Conservation (phyloP, 1,140 invertebrate genomes). For the Capitella teleta region DNA sequence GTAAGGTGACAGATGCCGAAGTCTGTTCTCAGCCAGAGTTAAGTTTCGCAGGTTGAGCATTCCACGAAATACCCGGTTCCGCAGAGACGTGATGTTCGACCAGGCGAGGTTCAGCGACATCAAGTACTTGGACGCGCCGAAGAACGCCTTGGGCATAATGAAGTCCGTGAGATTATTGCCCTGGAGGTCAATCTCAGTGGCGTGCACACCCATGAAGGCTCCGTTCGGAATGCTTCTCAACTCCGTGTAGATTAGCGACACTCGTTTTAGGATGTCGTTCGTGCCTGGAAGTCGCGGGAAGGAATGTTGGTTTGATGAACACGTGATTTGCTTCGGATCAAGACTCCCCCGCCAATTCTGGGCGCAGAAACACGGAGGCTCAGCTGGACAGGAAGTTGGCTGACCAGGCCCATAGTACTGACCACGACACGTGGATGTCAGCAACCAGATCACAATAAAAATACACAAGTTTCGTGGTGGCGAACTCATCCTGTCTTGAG, state of each 20-base stretch:
- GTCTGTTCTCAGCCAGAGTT: constrained; percentile 9
- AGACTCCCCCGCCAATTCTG: too few relatives aligned
- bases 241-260: constrained; percentile 8
- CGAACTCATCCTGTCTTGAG: too few relatives aligned
- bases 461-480: too few relatives aligned
- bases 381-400: too few relatives aligned
- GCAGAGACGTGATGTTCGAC: constrained; percentile 10
- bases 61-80: constrained; percentile 2
- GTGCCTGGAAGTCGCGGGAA: too few relatives aligned
- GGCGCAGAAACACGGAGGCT: too few relatives aligned
- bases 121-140: not conserved
- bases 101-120: constrained; percentile 11
- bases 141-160: constrained; percentile 4
- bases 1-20: not conserved
- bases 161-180: constrained; percentile 10
- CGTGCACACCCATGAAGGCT: constrained; percentile 3
- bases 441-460: too few relatives aligned
- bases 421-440: too few relatives aligned
- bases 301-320: too few relatives aligned
- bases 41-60: constrained; percentile 9
- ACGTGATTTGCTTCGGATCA: too few relatives aligned
- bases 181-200: constrained; percentile 8
- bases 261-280: not conserved
- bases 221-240: not conserved
- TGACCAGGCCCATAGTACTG: too few relatives aligned